Percentiles rank a stretch among this genome's conserved stretches.
These are phyloP conservation scores for Leptoclinus maculatus DNA, from an alignment of 2,797 vertebrate genomes.

Conservation along the genomic window DNA sequence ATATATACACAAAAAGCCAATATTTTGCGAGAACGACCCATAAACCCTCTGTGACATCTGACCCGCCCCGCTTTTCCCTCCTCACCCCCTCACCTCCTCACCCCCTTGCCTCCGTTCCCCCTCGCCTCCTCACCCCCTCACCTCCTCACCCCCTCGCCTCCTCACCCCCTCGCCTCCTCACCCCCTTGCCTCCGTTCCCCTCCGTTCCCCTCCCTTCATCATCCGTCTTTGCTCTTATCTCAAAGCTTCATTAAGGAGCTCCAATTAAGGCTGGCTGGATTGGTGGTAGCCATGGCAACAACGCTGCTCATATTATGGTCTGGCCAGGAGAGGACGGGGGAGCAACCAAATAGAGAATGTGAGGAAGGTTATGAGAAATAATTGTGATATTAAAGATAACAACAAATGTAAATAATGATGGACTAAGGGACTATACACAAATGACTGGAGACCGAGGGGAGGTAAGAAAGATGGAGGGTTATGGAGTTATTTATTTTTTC, in stretches of 20 bases:
- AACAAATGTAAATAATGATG: not conserved
- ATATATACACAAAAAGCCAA: slow-evolving; percentile 5
- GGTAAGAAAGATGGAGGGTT: too few relatives aligned
- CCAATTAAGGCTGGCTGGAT: slow-evolving; percentile 63
- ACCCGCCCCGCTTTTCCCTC: slow-evolving; percentile 10
- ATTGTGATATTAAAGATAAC: not conserved
- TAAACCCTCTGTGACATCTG: slow-evolving; percentile 33
- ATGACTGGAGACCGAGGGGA: not conserved
- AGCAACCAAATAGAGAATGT: not conserved
- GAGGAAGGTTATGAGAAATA: not conserved
- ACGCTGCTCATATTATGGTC: slow-evolving; percentile 33
- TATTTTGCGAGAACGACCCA: slow-evolving; percentile 1
- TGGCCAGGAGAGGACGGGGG: not conserved
- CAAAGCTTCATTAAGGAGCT: slow-evolving; percentile 63
- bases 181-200: not conserved
- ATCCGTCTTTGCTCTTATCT: slow-evolving; percentile 54
- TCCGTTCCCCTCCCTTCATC: slow-evolving; percentile 39
- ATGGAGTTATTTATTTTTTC: too few relatives aligned
- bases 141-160: not conserved
- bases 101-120: not conserved
- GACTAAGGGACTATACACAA: not conserved
- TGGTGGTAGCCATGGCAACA: slow-evolving; percentile 44
- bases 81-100: too few relatives aligned
- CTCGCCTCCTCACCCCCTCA: too few relatives aligned
- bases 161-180: too few relatives aligned